These are phyloP conservation scores for Spilosoma lubricipeda DNA, from an alignment of 2,888 invertebrate genomes.

Conservation along the genomic window DNA sequence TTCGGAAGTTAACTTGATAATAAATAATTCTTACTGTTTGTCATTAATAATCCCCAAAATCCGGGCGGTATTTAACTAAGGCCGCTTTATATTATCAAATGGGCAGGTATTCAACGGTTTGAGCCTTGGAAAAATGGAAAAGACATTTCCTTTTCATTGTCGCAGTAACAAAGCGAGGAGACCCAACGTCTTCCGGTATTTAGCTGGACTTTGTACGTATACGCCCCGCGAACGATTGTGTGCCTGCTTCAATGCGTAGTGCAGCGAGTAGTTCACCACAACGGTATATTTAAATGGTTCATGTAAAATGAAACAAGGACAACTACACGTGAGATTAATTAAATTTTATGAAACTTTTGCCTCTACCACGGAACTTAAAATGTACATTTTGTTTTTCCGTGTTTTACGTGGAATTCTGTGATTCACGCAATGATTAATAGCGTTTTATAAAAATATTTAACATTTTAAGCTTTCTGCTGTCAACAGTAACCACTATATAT, in stretches of 20 bases:
- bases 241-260: constrained; percentile 26
- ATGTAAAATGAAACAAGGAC: constrained; percentile 52
- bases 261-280: constrained; percentile 19
- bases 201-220: constrained; percentile 68
- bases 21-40: constrained; percentile 58
- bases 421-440: constrained; percentile 53
- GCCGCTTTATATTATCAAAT: constrained; percentile 51
- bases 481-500: constrained; percentile 24
- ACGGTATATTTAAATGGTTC: constrained; percentile 47
- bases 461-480: constrained; percentile 32
- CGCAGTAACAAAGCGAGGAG: constrained; percentile 72
- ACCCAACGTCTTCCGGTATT: constrained; percentile 73
- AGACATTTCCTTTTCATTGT: constrained; percentile 74
- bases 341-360: constrained; percentile 60
- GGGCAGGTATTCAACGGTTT: constrained; percentile 56
- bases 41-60: constrained; percentile 54
- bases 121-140: constrained; percentile 66
- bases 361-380: constrained; percentile 53
- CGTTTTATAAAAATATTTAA: constrained; percentile 41
- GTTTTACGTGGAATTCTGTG: constrained; percentile 53
- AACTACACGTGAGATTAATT: constrained; percentile 59
- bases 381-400: constrained; percentile 49
- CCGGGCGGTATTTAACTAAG: constrained; percentile 43
- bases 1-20: constrained; percentile 50
- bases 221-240: constrained; percentile 47